Base-by-base conservation (phyloP, 2,797 vertebrate genomes). In the Xenentodon cancila region DNA sequence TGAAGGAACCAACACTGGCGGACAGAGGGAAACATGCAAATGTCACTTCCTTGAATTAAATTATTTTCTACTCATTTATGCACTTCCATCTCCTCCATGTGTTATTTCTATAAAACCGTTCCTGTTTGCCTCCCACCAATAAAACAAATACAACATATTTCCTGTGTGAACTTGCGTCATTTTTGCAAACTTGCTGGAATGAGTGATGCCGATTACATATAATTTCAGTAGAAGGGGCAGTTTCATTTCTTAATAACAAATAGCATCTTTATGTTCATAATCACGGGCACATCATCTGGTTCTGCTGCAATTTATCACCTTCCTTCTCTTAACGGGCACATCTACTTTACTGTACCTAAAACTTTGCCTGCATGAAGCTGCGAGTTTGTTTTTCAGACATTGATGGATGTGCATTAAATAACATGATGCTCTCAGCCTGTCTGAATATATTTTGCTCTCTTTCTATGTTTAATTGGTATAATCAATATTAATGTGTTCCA, bases 401-500 rank as follows among this genome's bases (percentile, higher is more conserved):
- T 16, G 3, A 45, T 49, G 37, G 20, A 54, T 4, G 9, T 50
- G 18, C 22, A 22, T 34, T 17, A 5, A 18, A 52, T 30, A 20
- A 48, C 17, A 5, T 15, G 56, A 63, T 1, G 5, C 32, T 44
- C 37, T 62, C 19, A 22, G 4, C 27, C 46, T 42, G 18, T 7
- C 1, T 15, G 34, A 50, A 30, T 46, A 68, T 43, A 66, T 54
- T 68, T 19, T 19, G 27, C 40, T 65, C n/a, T 17, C 16, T 54
- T 44, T 62, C 45, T 27, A 30, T 27, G 48, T 57, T 53, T 63
- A 69, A 70, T 63, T 68, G 53, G 13, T 40, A 21, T 77, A 65
- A 82, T 75, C 64, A 66, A 75, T 57, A 53, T 60, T 69, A 19
- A 64, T 79, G 25, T 57, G 48, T 49, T 53, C 20, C 19, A 55